phyloP scores from a whole-genome alignment of 2,888 invertebrate species.

The Synergus umbraculus region DNA sequence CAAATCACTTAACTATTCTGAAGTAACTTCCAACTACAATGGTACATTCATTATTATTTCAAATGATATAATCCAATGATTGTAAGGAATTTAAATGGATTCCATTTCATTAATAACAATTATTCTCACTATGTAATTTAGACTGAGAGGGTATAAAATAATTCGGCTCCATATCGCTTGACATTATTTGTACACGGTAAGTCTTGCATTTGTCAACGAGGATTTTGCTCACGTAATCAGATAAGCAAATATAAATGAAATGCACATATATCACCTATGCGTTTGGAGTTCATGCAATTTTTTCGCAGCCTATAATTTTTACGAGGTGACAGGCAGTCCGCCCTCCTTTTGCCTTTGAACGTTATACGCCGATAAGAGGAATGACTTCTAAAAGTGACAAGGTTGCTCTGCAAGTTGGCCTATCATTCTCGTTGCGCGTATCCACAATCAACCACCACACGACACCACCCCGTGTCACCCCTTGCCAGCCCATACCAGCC shows the following conservation, averaged over 20 bases:
- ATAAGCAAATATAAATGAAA: not conserved
- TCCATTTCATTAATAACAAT: no score
- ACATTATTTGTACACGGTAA: not conserved
- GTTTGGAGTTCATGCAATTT: slow-evolving; percentile 15
- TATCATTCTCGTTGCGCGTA: not conserved
- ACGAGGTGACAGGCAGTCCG: not conserved
- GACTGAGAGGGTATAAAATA: no score
- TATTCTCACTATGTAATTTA: no score
- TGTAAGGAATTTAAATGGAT: no score
- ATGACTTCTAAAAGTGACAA: slow-evolving; percentile 28
- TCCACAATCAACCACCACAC: not conserved
- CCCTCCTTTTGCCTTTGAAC: not conserved
- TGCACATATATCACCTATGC: slow-evolving; percentile 2
- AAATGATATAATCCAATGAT: no score
- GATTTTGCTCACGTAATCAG: not conserved
- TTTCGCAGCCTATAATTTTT: slow-evolving; percentile 13
- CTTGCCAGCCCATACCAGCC: no score
- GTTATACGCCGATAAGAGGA: slow-evolving; percentile 15
- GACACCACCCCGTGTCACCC: not conserved
- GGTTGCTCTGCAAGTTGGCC: not conserved
- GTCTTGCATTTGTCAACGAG: slow-evolving; percentile 14
- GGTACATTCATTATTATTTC: no score
- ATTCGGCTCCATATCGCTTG: not conserved
- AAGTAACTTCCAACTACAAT: no score
- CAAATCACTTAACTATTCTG: no score